Conservation (phyloP, 1,140 invertebrate species). For the Mamestra configurata region DNA sequence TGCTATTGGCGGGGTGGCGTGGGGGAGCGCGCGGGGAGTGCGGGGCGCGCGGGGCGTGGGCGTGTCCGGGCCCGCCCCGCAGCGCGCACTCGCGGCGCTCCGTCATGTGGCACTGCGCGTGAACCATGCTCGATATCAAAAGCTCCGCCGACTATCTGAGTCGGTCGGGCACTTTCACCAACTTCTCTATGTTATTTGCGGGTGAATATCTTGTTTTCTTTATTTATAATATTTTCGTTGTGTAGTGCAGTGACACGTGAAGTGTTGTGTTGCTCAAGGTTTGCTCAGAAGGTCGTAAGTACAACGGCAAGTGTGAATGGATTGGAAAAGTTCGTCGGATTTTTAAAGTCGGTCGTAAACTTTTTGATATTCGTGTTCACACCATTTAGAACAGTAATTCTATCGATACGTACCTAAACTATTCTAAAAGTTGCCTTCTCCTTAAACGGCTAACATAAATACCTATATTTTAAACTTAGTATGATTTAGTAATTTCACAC, state of each 20-base stretch:
- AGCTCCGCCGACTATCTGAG: conserved; percentile 91
- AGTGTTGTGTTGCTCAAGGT: conserved; percentile 48
- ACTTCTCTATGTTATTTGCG: conserved; percentile 92
- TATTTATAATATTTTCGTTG: conserved; percentile 59
- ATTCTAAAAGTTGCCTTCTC: too few relatives aligned
- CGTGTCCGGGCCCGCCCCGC: conserved; percentile 52
- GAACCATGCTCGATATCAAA: conserved; percentile 91
- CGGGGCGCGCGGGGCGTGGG: conserved; percentile 60
- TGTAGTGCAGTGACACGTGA: conserved; percentile 67
- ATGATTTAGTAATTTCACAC: too few relatives aligned
- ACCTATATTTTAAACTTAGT: too few relatives aligned
- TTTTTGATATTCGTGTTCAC: too few relatives aligned
- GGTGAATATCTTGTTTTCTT: conserved; percentile 87
- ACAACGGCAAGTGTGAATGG: background rate
- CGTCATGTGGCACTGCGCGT: conserved; percentile 58
- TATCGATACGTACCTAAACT: too few relatives aligned
- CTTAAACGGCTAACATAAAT: too few relatives aligned
- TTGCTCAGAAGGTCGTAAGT: conserved; percentile 45
- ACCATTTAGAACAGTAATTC: too few relatives aligned
- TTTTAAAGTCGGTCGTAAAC: background rate
- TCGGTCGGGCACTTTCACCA: conserved; percentile 91
- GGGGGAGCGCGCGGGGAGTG: conserved; percentile 67
- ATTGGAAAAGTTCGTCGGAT: background rate
- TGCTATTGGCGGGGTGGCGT: conserved; percentile 82
- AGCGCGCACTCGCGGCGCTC: conserved; percentile 63